Percentiles rank a stretch among this genome's conserved stretches.
Evolutionary conservation across 2,888 invertebrate genomes (phyloP).

Genomic region (Notocelia uddmanniana): DNA sequence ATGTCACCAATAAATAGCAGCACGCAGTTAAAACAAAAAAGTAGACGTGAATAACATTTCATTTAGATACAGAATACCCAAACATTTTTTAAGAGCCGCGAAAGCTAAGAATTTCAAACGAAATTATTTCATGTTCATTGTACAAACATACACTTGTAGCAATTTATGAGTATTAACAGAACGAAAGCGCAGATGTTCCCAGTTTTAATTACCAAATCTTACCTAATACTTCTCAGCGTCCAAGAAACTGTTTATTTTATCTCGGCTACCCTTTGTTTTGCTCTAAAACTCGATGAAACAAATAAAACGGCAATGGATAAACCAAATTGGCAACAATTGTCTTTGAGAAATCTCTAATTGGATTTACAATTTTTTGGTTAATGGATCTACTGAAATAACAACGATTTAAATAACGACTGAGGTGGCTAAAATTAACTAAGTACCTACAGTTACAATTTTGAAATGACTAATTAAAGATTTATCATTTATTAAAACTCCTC

Average conservation of each 20-base stretch:
- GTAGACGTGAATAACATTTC: too few species aligned
- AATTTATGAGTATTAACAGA: constrained; percentile 44
- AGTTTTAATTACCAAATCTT: constrained; percentile 62
- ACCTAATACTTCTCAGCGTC: constrained; percentile 55
- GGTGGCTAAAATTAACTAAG: neutral
- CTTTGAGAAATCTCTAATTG: constrained; percentile 33
- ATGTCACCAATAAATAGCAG: too few species aligned
- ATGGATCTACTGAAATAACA: neutral
- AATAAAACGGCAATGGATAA: constrained; percentile 70
- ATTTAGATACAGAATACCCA: neutral
- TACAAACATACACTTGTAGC: constrained; percentile 31
- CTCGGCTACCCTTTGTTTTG: constrained; percentile 72
- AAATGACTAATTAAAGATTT: too few species aligned
- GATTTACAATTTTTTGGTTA: constrained; percentile 20
- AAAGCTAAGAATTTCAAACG: constrained; percentile 14
- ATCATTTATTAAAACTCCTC: too few species aligned
- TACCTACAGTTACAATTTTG: neutral
- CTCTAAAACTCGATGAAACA: constrained; percentile 59
- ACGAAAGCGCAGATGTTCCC: constrained; percentile 57
- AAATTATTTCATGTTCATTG: constrained; percentile 30
- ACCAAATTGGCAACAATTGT: constrained; percentile 62
- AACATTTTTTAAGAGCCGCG: neutral
- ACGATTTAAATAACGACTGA: constrained; percentile 1
- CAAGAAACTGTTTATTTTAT: constrained; percentile 75
- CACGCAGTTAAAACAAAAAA: too few species aligned